Percentiles rank a stretch among this genome's conserved stretches.
Conservation (phyloP, 2,888 invertebrate genomes). For the Platycheirus rosarum region DNA sequence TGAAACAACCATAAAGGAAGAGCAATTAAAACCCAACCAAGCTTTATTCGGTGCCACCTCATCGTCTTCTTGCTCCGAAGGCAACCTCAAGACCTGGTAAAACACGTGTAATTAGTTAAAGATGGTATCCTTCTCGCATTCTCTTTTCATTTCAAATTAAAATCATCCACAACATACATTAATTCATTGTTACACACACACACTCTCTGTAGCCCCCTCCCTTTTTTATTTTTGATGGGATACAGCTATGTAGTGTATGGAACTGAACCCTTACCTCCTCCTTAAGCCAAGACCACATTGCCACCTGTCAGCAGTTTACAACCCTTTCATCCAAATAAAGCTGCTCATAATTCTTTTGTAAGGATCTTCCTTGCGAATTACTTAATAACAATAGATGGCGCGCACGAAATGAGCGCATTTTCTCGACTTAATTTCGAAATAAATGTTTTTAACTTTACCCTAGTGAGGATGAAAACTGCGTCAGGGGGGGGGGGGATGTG, state of each 20-base stretch:
- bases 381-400: constrained; percentile 74
- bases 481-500: not conserved
- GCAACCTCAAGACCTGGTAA: constrained; percentile 28
- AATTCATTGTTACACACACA: constrained; percentile 42
- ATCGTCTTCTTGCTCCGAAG: not conserved
- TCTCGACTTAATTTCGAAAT: constrained; percentile 70
- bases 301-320: constrained; percentile 70
- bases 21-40: constrained; percentile 68
- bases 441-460: constrained; percentile 49
- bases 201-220: not conserved
- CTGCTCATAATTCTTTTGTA: constrained; percentile 74
- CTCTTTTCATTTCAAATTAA: constrained; percentile 70
- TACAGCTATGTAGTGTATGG: not conserved
- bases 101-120: constrained; percentile 73
- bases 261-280: not conserved
- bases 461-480: not conserved
- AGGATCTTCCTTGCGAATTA: constrained; percentile 71
- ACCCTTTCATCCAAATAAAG: constrained; percentile 65
- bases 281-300: constrained; percentile 41
- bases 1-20: constrained; percentile 58
- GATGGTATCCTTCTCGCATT: constrained; percentile 60
- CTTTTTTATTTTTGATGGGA: not conserved
- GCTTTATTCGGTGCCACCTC: constrained; percentile 19
- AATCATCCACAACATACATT: constrained; percentile 69
- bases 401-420: constrained; percentile 69